Base-by-base conservation (phyloP, 2,888 invertebrate genomes). In the Drosophila phalerata region DNA sequence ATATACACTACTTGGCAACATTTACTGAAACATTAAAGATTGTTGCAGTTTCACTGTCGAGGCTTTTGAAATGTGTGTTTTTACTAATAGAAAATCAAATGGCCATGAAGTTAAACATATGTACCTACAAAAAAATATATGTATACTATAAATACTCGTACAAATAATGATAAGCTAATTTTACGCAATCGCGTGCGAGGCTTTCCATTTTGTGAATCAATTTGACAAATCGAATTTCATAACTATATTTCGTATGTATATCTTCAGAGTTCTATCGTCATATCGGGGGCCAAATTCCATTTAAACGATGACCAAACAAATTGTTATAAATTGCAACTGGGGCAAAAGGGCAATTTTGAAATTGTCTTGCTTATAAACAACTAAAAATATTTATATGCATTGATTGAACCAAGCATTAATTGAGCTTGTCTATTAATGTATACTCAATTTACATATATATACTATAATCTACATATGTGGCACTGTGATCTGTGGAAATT, bases 81-180 rank as follows among this genome's bases (percentile, higher is more conserved):
- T 5, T 30, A 9, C 19, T 25, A 49, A 57, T 74, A 30, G 22
- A 69, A 47, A 40, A 30, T 48, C 13, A 53, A 64, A 25, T 40
- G 19, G 30, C 58, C 62, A 19, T 62, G 49, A 55, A 58, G 55
- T 61, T 34, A 55, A 51, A 51, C 8, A 42, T n/a, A 38, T 19
- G 34, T 47, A 47, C 32, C 13, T 37, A 37, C 37, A 15, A 34
- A 38, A 45, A n/a, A n/a, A n/a, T n/a, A n/a, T n/a, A n/a, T n/a
- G n/a, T 40, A 64, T 55, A 51, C 15, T 55, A 42, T 51, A 22
- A 47, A 37, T 57, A 19, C n/a, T 43, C 22, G 9, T 43, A 37
- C 42, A 10, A 42, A 47, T 30, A 37, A 19, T 70, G 81, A 86
- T 81, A 81, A 81, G 81, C 70, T 45, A 85, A 82, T 81, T 77